Percentiles rank a stretch among this genome's conserved stretches.
phyloP scores from a whole-genome alignment of 2,888 invertebrate species.

The Aelia acuminata region DNA sequence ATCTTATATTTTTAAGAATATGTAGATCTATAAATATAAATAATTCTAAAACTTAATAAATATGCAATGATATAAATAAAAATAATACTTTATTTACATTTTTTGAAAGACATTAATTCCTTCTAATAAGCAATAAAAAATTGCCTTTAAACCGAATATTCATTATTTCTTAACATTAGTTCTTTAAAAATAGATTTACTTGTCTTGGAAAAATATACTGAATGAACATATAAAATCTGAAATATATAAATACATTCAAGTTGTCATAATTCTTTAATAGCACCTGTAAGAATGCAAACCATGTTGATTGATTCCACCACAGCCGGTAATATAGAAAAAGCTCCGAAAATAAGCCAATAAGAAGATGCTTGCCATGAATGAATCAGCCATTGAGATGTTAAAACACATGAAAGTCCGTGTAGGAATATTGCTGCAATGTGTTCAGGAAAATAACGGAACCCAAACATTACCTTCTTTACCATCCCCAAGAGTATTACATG shows the following conservation, averaged over 20 bases:
- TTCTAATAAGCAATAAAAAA: neutral
- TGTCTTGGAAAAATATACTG: neutral
- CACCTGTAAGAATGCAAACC: conserved; percentile 56
- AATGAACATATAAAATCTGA: neutral
- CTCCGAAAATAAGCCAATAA: conserved; percentile 63
- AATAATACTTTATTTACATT: too few relatives aligned
- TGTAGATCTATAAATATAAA: too few relatives aligned
- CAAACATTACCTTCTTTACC: neutral
- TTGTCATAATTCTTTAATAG: conserved; percentile 60
- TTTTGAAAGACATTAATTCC: too few relatives aligned
- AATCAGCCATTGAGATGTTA: conserved; percentile 63
- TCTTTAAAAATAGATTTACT: neutral
- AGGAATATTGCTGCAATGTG: conserved; percentile 61
- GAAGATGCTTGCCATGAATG: conserved; percentile 63
- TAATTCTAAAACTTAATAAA: too few relatives aligned
- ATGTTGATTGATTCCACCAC: conserved; percentile 61
- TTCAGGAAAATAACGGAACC: conserved; percentile 16
- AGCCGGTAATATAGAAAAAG: conserved; percentile 61
- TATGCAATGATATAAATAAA: too few relatives aligned
- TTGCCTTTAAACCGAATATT: neutral
- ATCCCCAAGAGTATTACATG: neutral
- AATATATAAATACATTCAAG: neutral
- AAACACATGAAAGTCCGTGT: conserved; percentile 62
- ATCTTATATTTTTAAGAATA: too few relatives aligned
- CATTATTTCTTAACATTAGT: neutral